These are phyloP conservation scores for Cebus imitator DNA, from an alignment of 2,113 vertebrate species.

Conservation along the genomic window DNA sequence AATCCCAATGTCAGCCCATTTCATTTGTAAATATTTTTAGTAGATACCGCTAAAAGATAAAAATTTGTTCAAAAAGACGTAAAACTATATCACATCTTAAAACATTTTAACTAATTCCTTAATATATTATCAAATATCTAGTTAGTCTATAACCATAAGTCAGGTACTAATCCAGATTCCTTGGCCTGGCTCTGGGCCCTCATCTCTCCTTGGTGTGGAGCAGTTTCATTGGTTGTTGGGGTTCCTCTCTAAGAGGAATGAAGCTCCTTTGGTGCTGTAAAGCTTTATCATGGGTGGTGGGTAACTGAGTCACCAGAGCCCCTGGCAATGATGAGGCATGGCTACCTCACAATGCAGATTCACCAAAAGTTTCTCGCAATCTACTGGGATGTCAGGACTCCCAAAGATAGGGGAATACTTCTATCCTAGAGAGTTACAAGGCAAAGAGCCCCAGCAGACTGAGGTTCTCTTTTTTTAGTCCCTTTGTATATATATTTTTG, in stretches of 20 bases:
- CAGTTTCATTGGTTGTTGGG: not conserved
- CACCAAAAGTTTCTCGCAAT: not conserved
- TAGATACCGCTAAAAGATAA: slow-evolving; percentile 1
- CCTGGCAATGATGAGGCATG: not conserved
- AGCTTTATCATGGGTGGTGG: not conserved
- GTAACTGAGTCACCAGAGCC: not conserved
- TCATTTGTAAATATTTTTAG: not conserved
- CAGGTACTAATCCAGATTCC: not conserved
- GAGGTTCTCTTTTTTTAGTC: not conserved
- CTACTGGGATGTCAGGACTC: not conserved
- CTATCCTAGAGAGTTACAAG: not conserved
- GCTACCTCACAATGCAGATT: not conserved
- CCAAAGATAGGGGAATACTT: not conserved
- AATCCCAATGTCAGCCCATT: not conserved
- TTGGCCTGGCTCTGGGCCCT: not conserved
- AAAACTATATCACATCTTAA: not conserved
- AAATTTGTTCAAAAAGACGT: not conserved
- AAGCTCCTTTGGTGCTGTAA: not conserved
- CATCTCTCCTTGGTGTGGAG: not conserved
- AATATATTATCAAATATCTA: not conserved
- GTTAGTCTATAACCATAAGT: not conserved
- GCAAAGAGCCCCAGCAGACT: not conserved
- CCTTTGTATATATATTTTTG: not conserved
- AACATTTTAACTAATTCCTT: slow-evolving; percentile 11
- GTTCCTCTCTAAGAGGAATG: not conserved